phyloP scores from a whole-genome alignment of 2,888 invertebrate species.

The Thalpophila matura region DNA sequence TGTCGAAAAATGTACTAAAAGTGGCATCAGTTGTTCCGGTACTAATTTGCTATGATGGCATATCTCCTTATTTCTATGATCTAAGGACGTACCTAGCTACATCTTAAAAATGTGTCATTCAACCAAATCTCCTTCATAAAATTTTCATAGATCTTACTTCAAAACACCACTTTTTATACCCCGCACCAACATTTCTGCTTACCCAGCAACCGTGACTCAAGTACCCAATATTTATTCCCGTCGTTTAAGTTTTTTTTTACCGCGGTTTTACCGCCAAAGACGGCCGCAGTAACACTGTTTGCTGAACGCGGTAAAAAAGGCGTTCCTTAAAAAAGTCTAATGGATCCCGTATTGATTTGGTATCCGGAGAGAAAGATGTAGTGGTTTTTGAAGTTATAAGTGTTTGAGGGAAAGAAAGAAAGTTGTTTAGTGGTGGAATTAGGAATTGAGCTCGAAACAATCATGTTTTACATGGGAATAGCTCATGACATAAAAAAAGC shows the following conservation, averaged over 20 bases:
- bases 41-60: no score
- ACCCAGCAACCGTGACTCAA: conserved; percentile 48
- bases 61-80: no score
- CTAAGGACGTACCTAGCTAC: neutral
- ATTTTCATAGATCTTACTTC: neutral
- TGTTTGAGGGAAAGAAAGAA: conserved; percentile 20
- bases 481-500: no score
- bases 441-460: conserved; percentile 33
- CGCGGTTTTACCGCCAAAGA: conserved; percentile 59
- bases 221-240: conserved; percentile 52
- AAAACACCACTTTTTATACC: conserved; percentile 8
- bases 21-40: no score
- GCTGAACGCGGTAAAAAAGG: conserved; percentile 51
- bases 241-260: conserved; percentile 54
- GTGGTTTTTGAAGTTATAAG: conserved; percentile 26
- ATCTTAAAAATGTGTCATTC: neutral
- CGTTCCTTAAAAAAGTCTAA: conserved; percentile 50
- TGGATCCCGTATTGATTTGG: conserved; percentile 44
- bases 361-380: conserved; percentile 13
- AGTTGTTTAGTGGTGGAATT: conserved; percentile 17
- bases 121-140: neutral
- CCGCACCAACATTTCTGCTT: conserved; percentile 40
- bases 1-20: no score
- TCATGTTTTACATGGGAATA: no score
- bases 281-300: conserved; percentile 58